Evolutionary conservation across 2,113 vertebrate species (phyloP).

Genomic region (Oenanthe oenanthe): DNA sequence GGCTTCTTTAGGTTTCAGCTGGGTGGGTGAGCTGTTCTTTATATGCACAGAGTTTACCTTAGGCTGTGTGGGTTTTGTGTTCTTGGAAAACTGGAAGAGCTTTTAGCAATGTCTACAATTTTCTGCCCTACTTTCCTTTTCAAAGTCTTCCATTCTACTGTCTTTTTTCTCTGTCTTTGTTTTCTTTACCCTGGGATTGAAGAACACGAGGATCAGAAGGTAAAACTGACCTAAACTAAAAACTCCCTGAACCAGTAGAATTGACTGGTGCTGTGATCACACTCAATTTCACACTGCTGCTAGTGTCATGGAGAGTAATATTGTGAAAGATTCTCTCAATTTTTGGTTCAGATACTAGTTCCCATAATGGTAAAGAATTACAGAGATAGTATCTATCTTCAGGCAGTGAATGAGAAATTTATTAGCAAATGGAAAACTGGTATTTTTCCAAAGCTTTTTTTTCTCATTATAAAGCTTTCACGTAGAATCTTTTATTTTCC

Average conservation of each 20-base stretch:
- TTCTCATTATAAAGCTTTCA: neutral
- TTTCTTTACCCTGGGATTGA: neutral
- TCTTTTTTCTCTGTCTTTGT: neutral
- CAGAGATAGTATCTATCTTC: neutral
- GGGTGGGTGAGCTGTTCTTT: neutral
- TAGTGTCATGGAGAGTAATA: slow-evolving; percentile 27
- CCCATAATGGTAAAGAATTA: slow-evolving; percentile 2
- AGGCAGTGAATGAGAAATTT: slow-evolving; percentile 6
- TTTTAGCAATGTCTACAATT: neutral
- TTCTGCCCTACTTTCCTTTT: neutral
- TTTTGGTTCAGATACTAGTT: slow-evolving; percentile 47
- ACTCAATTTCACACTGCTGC: slow-evolving; percentile 49
- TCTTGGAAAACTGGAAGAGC: neutral
- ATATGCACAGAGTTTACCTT: neutral
- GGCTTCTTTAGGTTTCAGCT: neutral
- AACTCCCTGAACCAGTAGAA: slow-evolving; percentile 35
- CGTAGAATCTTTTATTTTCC: neutral
- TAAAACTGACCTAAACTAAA: slow-evolving; percentile 20
- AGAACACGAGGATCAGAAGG: neutral
- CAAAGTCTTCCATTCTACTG: neutral
- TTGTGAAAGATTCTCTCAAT: slow-evolving; percentile 28
- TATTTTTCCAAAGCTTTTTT: neutral
- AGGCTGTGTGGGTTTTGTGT: neutral
- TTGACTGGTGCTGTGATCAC: slow-evolving; percentile 23
- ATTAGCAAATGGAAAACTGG: neutral